phyloP scores from a whole-genome alignment of 1,140 invertebrate species.

The Glossosoma conforme region DNA sequence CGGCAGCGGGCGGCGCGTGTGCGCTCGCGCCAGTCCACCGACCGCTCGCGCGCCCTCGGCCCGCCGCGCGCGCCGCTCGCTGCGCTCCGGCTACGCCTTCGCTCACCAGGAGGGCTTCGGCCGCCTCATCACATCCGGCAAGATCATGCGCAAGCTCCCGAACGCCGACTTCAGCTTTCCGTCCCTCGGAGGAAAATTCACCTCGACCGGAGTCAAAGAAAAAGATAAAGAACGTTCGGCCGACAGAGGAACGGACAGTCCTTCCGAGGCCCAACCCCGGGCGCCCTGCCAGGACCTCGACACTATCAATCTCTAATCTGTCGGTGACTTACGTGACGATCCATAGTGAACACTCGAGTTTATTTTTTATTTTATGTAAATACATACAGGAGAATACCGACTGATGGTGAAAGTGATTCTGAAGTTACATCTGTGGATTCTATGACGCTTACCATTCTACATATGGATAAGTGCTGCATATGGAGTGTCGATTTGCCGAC shows the following conservation, averaged over 20 bases:
- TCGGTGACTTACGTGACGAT: no score
- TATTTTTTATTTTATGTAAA: no score
- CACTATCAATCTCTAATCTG: constrained; percentile 60
- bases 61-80: constrained; percentile 77
- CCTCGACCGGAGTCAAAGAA: constrained; percentile 34
- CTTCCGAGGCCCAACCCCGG: constrained; percentile 38
- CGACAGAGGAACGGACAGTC: constrained; percentile 25
- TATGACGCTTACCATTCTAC: no score
- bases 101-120: constrained; percentile 97
- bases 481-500: no score
- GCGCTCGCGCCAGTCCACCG: constrained; percentile 59
- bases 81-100: constrained; percentile 97
- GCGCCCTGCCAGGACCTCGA: constrained; percentile 60
- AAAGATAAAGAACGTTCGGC: constrained; percentile 38
- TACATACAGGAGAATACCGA: no score
- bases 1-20: constrained; percentile 62
- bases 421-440: no score
- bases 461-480: no score
- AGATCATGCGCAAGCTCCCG: constrained; percentile 87
- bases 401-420: no score
- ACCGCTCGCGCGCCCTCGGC: constrained; percentile 77
- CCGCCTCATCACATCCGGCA: constrained; percentile 94
- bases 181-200: constrained; percentile 42
- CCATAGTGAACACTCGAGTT: constrained; percentile 6
- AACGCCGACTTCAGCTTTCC: constrained; percentile 57